Evolutionary conservation across 2,888 invertebrate species (phyloP).

Genomic region (Byasa hedistus): DNA sequence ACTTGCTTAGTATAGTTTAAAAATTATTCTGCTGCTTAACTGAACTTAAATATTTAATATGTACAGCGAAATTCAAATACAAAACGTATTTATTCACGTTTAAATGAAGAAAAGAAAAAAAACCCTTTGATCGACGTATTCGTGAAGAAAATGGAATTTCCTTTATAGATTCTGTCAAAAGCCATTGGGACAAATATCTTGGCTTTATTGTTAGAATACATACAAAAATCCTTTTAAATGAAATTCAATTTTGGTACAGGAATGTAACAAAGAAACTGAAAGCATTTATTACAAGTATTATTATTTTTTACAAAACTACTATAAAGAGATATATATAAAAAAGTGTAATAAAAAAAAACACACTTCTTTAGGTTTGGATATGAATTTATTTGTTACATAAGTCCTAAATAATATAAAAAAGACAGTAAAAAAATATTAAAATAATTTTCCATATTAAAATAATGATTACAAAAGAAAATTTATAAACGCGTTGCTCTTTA

Average conservation of each 20-base stretch:
- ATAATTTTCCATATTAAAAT: too few species aligned
- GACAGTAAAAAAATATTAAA: too few species aligned
- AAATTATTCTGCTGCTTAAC: background rate
- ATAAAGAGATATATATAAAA: background rate
- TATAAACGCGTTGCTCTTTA: too few species aligned
- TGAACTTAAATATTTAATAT: background rate
- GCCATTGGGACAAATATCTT: constrained; percentile 23
- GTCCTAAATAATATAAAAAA: too few species aligned
- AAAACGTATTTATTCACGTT: background rate
- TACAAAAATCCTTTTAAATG: constrained; percentile 5
- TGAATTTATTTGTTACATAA: too few species aligned
- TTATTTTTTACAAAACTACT: background rate
- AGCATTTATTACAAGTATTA: background rate
- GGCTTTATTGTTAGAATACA: constrained; percentile 13
- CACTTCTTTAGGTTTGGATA: too few species aligned
- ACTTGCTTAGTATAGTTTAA: too few species aligned
- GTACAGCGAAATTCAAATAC: constrained; percentile 3
- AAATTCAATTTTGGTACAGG: constrained; percentile 9
- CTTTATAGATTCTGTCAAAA: constrained; percentile 3
- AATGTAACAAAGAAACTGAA: background rate
- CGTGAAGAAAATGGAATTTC: constrained; percentile 22
- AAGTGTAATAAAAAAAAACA: too few species aligned
- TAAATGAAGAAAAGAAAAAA: constrained; percentile 14
- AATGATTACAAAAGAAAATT: too few species aligned
- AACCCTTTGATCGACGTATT: constrained; percentile 18